Conservation (phyloP, 2,888 invertebrate species). For the Drosophila helvetica region DNA sequence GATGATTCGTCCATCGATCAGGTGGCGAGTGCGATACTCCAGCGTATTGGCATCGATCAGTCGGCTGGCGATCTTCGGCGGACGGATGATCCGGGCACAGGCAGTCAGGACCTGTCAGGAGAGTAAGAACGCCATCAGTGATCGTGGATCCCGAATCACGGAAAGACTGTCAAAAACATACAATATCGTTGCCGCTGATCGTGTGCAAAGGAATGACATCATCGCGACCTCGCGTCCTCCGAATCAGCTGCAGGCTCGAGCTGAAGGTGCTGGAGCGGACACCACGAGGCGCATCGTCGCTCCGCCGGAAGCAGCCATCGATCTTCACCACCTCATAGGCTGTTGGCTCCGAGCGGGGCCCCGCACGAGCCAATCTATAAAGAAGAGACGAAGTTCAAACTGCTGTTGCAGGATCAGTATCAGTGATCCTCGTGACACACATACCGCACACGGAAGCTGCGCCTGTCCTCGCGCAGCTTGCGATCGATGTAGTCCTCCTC, state of each 20-base stretch:
- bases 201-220: conserved; percentile 85
- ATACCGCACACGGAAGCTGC: conserved; percentile 86
- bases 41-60: conserved; percentile 89
- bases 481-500: conserved; percentile 82
- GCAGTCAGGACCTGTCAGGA: conserved; percentile 87
- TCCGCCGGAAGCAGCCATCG: conserved; percentile 87
- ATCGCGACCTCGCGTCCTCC: conserved; percentile 85
- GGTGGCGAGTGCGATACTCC: conserved; percentile 95
- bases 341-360: conserved; percentile 89
- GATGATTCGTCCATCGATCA: conserved; percentile 94
- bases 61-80: conserved; percentile 88
- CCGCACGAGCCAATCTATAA: conserved; percentile 86
- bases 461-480: conserved; percentile 84
- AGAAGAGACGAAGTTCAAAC: too few relatives aligned
- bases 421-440: background rate
- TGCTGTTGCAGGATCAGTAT: background rate
- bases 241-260: conserved; percentile 83
- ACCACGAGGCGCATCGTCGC: conserved; percentile 86
- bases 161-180: conserved; percentile 67
- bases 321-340: conserved; percentile 89
- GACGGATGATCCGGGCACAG: conserved; percentile 89
- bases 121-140: too few relatives aligned
- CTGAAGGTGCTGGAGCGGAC: conserved; percentile 84
- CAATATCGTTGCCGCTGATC: conserved; percentile 87
- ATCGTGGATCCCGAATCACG: too few relatives aligned